phyloP scores from a whole-genome alignment of 2,797 vertebrate species.

The Ptychadena robeensis region DNA sequence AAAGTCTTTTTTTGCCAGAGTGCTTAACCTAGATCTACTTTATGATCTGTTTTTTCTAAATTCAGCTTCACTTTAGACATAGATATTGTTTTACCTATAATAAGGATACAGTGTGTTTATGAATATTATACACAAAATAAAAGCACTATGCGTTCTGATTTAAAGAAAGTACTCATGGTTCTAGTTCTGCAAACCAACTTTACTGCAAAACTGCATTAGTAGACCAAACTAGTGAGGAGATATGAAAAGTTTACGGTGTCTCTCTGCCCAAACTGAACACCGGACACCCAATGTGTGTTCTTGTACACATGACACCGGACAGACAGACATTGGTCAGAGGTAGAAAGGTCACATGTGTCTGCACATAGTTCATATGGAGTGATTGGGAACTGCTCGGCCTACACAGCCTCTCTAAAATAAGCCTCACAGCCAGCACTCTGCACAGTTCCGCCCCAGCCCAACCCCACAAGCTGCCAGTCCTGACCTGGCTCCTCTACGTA shows the following conservation, averaged over 20 bases:
- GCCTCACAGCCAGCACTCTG: background rate
- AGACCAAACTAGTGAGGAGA: no score
- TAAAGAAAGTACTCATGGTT: background rate
- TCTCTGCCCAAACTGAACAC: background rate
- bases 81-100: no score
- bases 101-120: no score
- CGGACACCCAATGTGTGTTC: background rate
- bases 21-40: no score
- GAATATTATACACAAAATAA: no score
- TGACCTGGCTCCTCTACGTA: slow-evolving; percentile 36
- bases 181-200: background rate
- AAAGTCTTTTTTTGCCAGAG: no score
- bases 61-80: no score
- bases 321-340: background rate
- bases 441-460: background rate
- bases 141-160: no score
- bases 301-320: background rate
- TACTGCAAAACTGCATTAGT: background rate
- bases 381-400: slow-evolving; percentile 13
- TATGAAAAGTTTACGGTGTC: background rate
- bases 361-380: background rate
- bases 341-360: background rate
- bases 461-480: background rate
- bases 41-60: no score
- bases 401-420: background rate